phyloP scores from a whole-genome alignment of 1,140 invertebrate genomes.

The Sarcophaga peregrina region DNA sequence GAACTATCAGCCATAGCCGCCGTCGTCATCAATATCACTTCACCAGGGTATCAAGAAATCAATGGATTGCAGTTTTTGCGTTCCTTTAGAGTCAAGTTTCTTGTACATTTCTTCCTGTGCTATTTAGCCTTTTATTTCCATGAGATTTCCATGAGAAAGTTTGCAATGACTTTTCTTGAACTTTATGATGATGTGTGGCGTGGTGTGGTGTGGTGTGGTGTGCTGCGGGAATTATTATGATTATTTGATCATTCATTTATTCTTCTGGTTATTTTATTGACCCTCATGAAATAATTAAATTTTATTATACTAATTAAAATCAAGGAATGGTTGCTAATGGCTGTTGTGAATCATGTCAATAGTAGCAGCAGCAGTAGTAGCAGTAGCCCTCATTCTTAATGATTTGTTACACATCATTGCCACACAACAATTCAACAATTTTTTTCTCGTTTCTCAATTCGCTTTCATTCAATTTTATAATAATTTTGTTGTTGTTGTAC shows the following conservation, averaged over 20 bases:
- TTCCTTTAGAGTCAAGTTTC: too few species aligned
- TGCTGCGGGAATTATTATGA: too few species aligned
- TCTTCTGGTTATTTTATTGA: neutral
- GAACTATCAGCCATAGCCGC: neutral
- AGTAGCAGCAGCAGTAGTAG: neutral
- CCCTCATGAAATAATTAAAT: slow-evolving; percentile 4
- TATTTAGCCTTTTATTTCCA: neutral
- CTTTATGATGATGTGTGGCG: too few species aligned
- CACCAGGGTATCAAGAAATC: neutral
- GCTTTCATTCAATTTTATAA: neutral
- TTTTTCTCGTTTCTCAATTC: neutral
- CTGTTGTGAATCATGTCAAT: neutral
- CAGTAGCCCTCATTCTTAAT: neutral
- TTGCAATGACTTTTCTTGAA: too few species aligned
- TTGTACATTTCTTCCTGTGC: neutral
- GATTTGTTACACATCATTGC: slow-evolving; percentile 14
- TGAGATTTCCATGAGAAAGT: neutral
- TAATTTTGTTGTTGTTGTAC: neutral
- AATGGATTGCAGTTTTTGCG: too few species aligned
- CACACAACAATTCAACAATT: neutral
- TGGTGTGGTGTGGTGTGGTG: too few species aligned
- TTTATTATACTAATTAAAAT: neutral
- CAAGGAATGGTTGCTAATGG: neutral
- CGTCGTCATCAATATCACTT: neutral
- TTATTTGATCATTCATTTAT: neutral